Base-by-base conservation (phyloP, 2,888 invertebrate genomes). In the Rhamphomyia laevipes region DNA sequence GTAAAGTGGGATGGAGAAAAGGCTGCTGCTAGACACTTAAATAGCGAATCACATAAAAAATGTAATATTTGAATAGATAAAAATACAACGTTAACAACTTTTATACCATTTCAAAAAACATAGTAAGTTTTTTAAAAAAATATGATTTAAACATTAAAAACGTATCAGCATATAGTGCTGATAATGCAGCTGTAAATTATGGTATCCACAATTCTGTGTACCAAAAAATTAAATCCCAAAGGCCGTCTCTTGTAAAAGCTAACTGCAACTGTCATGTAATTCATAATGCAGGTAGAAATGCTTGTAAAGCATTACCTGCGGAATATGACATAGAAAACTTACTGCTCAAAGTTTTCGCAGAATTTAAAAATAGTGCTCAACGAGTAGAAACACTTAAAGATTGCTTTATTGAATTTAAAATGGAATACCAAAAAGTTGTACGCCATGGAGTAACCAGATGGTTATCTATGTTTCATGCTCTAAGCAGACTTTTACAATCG, bases 141-240 rank as follows among this genome's bases (percentile, higher is more conserved):
- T 23, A 41, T 15, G 42, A 50, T 45, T 47, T 47, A 45, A 35
- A 42, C 30, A 45, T 47, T 21, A 23, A 45, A 12, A 38, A 45
- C 35, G 21, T 47, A 21, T 35, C 47, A 30, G 21, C 51, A 27
- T 47, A 48, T 47, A 45, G 45, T 37, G 51, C 51, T 42, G 49
- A 46, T 13, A 49, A 49, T n/a, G 33, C 49, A 4, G 27, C 49
- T 41, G 51, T 51, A 35, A 45, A 51, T 37, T 51, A 45, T 42
- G 47, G 51, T 12, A 42, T 45, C 40, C 35, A 45, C 15, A 45
- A 45, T 30, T 51, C 48, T 21, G 45, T 48, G 30, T 47, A 47
- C 30, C 45, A 48, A 43, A 45, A 45, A 33, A 37, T 50, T 6
- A 47, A 47, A 41, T 48, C 43, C 23, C 46, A 35, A 37, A 11